These are phyloP conservation scores for Percina caprodes DNA, from an alignment of 2,113 vertebrate species.

Conservation along the genomic window DNA sequence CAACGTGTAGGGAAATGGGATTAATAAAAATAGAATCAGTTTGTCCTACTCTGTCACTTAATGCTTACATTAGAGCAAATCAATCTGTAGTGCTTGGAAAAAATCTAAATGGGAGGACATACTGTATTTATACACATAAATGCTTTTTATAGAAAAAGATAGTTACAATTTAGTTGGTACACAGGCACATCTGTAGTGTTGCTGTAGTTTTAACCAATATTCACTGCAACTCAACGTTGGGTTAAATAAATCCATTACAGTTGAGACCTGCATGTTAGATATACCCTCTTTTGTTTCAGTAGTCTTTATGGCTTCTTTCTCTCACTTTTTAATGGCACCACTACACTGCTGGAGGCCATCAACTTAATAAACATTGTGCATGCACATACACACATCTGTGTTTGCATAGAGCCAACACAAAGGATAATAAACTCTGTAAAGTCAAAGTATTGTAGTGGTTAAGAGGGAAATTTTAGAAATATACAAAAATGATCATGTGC, in stretches of 20 bases:
- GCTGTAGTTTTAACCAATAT: not conserved
- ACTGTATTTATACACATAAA: conserved; percentile 41
- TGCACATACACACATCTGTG: conserved; percentile 24
- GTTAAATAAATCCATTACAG: conserved; percentile 26
- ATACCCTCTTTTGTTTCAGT: conserved; percentile 37
- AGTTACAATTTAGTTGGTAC: conserved; percentile 34
- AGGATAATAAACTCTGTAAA: conserved; percentile 27
- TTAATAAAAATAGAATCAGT: conserved; percentile 73
- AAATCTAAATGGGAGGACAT: conserved; percentile 34
- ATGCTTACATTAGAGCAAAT: conserved; percentile 44
- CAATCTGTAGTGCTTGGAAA: conserved; percentile 67
- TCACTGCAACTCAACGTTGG: conserved; percentile 32
- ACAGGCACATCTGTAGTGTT: conserved; percentile 23
- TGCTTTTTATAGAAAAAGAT: conserved; percentile 54
- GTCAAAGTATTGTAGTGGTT: conserved; percentile 43
- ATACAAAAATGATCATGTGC: conserved; percentile 32
- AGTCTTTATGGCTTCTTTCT: conserved; percentile 65
- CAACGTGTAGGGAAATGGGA: conserved; percentile 47
- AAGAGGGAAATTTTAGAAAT: conserved; percentile 50
- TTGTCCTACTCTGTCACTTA: conserved; percentile 30
- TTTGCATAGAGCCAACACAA: conserved; percentile 65
- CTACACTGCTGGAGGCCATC: conserved; percentile 36
- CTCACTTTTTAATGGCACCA: conserved; percentile 23
- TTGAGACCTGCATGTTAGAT: not conserved
- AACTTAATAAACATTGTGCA: conserved; percentile 38